Percentiles rank a stretch among this genome's conserved stretches.
Evolutionary conservation across 1,140 invertebrate species (phyloP).

Genomic region (Maniola jurtina): DNA sequence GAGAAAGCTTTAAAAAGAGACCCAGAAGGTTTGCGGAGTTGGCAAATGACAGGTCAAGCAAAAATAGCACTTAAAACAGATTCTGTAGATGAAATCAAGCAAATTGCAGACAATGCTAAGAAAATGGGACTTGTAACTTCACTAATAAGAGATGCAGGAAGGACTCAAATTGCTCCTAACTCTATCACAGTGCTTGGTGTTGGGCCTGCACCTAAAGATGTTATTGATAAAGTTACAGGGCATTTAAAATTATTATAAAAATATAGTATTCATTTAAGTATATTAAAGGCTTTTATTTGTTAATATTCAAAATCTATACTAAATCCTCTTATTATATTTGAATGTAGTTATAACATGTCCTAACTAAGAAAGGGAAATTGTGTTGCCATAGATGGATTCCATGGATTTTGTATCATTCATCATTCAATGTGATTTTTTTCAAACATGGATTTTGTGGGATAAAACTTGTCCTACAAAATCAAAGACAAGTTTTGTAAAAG

Average conservation of each 20-base stretch:
- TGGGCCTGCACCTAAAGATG: slow-evolving; percentile 88
- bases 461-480: too few relatives aligned
- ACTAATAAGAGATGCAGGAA: slow-evolving; percentile 91
- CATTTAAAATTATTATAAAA: slow-evolving; percentile 90
- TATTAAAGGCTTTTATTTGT: slow-evolving; percentile 1
- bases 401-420: too few relatives aligned
- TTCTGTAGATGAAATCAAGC: slow-evolving; percentile 82
- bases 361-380: too few relatives aligned
- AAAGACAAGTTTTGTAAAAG: too few relatives aligned
- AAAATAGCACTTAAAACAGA: slow-evolving; percentile 91
- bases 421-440: too few relatives aligned
- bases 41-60: slow-evolving; percentile 89
- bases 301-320: neutral
- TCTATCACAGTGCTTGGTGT: slow-evolving; percentile 93
- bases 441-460: too few relatives aligned
- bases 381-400: too few relatives aligned
- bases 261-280: neutral
- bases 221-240: slow-evolving; percentile 91
- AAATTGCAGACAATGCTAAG: slow-evolving; percentile 84
- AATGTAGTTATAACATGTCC: too few relatives aligned
- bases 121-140: slow-evolving; percentile 84
- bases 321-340: too few relatives aligned
- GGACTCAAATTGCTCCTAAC: slow-evolving; percentile 92
- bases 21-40: slow-evolving; percentile 83
- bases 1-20: slow-evolving; percentile 82